Conservation (phyloP, 2,888 invertebrate genomes). For the Taphrorychus bicolor region DNA sequence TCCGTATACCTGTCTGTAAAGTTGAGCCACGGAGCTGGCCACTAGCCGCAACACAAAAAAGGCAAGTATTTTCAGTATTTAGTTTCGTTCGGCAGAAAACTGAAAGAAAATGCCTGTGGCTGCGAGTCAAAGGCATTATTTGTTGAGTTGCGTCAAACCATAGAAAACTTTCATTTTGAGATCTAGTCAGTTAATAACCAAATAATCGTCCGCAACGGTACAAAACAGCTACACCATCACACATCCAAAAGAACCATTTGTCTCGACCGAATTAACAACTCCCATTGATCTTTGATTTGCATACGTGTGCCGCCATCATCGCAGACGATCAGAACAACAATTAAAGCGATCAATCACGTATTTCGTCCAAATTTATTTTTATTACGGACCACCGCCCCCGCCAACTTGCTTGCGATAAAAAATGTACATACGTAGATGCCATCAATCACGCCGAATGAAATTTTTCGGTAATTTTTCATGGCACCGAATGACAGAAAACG, state of each 20-base stretch:
- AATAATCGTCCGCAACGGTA: not conserved
- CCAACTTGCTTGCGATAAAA: conserved; percentile 29
- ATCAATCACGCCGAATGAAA: conserved; percentile 29
- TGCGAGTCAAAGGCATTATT: too few relatives aligned
- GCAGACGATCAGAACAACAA: conserved; percentile 21
- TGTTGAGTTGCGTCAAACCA: too few relatives aligned
- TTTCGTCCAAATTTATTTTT: conserved; percentile 33
- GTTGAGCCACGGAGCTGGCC: not conserved
- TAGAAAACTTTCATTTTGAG: too few relatives aligned
- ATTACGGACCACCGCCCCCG: conserved; percentile 31
- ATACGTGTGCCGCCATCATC: conserved; percentile 5
- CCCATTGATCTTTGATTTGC: conserved; percentile 10
- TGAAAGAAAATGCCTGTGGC: too few relatives aligned
- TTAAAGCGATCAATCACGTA: conserved; percentile 34
- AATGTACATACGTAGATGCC: conserved; percentile 29
- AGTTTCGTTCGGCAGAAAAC: too few relatives aligned
- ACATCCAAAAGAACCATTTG: conserved; percentile 16
- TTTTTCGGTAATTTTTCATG: conserved; percentile 35
- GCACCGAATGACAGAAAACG: conserved; percentile 21
- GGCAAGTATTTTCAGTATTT: too few relatives aligned
- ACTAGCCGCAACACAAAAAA: not conserved
- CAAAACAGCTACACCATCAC: not conserved
- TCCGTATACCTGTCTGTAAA: too few relatives aligned
- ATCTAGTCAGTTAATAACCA: too few relatives aligned
- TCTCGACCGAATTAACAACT: conserved; percentile 20